These are phyloP conservation scores for Daphoenositta chrysoptera DNA, from an alignment of 2,113 vertebrate species.

Conservation along the genomic window DNA sequence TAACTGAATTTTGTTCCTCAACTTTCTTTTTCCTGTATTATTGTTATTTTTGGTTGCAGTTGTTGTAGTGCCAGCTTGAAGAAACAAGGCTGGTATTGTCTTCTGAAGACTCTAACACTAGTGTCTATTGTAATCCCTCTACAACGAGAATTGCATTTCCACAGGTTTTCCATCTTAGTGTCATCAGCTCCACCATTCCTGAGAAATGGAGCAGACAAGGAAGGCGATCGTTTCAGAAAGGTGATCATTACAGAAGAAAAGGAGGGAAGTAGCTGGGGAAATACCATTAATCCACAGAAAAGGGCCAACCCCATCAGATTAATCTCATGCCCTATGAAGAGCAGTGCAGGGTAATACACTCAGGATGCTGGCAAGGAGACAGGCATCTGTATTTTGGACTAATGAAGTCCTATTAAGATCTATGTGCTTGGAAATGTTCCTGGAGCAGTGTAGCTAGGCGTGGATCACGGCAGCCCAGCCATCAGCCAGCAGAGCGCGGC, in stretches of 20 bases:
- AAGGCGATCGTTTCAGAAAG: neutral
- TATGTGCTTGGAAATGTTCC: slow-evolving; percentile 39
- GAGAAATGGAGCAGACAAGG: neutral
- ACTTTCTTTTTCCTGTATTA: neutral
- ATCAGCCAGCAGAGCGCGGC: neutral
- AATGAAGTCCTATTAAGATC: slow-evolving; percentile 46
- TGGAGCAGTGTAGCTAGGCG: neutral
- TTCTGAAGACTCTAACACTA: neutral
- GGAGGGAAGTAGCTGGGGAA: neutral
- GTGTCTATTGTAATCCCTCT: neutral
- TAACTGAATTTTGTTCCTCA: neutral
- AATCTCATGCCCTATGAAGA: neutral
- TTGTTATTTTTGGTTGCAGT: neutral
- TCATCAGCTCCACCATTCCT: neutral
- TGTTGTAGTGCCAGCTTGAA: neutral
- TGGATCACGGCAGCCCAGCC: neutral
- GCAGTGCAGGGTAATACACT: neutral
- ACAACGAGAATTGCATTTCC: neutral
- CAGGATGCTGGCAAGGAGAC: slow-evolving; percentile 27
- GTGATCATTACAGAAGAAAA: neutral
- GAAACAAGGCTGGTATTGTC: neutral
- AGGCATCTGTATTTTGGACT: slow-evolving; percentile 41
- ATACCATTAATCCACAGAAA: neutral
- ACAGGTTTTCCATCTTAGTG: neutral
- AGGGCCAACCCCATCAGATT: neutral